Base-by-base conservation (phyloP, 2,888 invertebrate species). In the Eueremaeus valkanovi region DNA sequence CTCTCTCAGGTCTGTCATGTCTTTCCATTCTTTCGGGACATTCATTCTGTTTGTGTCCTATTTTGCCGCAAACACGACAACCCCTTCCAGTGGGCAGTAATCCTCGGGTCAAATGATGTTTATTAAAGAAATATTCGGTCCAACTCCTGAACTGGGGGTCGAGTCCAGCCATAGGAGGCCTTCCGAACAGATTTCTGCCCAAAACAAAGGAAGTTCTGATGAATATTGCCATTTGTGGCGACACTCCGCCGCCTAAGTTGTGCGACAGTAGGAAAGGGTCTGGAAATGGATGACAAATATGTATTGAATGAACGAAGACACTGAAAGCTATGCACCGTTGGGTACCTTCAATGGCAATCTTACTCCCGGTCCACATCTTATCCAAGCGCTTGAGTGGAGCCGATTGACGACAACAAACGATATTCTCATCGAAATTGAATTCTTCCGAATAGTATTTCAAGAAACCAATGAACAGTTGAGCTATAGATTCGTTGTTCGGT, bases 241-340 rank as follows among this genome's bases (percentile, higher is more conserved):
- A 70, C 63, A 88, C 82, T 1, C 86, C 87, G 73, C 84, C 83
- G 21, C 87, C 87, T 51, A 88, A 82, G 80, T 88, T 88, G 80
- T 88, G 88, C 76, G 80, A 83, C 45, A 86, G 81, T 80, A 87
- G 86, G 83, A 88, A 88, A 9, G 88, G 88, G 83, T 88, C 88
- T 84, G 79, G 72, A 76, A 73, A n/a, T n/a, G n/a, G n/a, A n/a
- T n/a, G n/a, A n/a, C n/a, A n/a, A n/a, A n/a, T n/a, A n/a, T n/a
- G n/a, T n/a, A n/a, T n/a, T n/a, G n/a, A n/a, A n/a, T n/a, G n/a
- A n/a, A n/a, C n/a, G n/a, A n/a, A n/a, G n/a, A n/a, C n/a, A n/a
- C n/a, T n/a, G n/a, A 74, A 24, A 27, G 24, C 13, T 36, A n/a
- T n/a, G n/a, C n/a, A n/a, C n/a, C n/a, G n/a, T n/a, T n/a, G n/a